Evolutionary conservation across 2,113 vertebrate species (phyloP).

Genomic region (Phrynocephalus versicolor): DNA sequence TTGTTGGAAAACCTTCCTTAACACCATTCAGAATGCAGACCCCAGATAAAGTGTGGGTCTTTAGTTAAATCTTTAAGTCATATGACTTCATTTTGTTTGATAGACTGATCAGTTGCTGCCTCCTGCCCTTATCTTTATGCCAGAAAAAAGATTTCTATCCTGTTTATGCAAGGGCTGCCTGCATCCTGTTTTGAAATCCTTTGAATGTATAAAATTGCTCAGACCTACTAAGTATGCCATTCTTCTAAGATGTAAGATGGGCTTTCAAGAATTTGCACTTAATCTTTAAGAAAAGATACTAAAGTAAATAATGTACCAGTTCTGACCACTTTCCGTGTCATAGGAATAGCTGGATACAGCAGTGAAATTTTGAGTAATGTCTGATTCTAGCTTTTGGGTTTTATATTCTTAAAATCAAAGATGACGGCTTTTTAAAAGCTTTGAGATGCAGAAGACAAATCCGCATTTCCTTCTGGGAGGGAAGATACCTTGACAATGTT

Average conservation of each 20-base stretch:
- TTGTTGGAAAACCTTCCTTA: slow-evolving; percentile 49
- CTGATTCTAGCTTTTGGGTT: slow-evolving; percentile 53
- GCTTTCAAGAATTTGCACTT: slow-evolving; percentile 47
- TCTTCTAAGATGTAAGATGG: background rate
- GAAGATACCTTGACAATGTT: slow-evolving; percentile 69
- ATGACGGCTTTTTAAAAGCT: slow-evolving; percentile 35
- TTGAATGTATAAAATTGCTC: background rate
- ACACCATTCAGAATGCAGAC: slow-evolving; percentile 30
- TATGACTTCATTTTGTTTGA: background rate
- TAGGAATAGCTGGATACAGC: slow-evolving; percentile 22
- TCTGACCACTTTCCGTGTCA: slow-evolving; percentile 12
- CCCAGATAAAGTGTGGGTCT: slow-evolving; percentile 6
- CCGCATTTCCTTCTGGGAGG: slow-evolving; percentile 27
- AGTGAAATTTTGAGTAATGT: slow-evolving; percentile 55
- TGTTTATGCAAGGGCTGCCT: background rate
- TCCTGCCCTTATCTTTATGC: background rate
- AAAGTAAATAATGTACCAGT: slow-evolving; percentile 35
- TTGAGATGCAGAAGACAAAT: slow-evolving; percentile 37
- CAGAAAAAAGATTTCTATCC: background rate
- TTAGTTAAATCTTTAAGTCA: background rate
- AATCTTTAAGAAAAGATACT: slow-evolving; percentile 29
- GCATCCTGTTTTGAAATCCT: background rate
- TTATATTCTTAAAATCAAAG: background rate
- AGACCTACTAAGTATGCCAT: background rate
- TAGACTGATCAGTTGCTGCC: background rate